Evolutionary conservation across 64 coral and sea anemone genomes (phyloP), one percentile per base, ranked within the genome.

Genomic region (Catalaphyllia jardinei): DNA sequence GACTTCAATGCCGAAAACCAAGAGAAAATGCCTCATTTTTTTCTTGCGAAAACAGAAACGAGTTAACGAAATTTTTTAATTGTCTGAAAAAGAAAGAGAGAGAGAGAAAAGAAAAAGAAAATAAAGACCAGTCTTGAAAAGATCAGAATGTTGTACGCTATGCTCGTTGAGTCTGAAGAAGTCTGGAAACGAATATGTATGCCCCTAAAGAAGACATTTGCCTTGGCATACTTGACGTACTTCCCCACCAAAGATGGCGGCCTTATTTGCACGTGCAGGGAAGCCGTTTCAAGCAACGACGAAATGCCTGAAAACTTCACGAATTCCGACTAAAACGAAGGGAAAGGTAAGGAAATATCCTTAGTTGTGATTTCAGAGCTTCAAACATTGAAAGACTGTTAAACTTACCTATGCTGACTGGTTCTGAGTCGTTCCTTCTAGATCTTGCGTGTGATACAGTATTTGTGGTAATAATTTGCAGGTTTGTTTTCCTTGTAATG

Each of bases 211-310:
- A 46, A 20, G 49, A 76, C 87, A 88, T 77, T 77, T 61, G 16
- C 73, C 67, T 22, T 54, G 8, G 65, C 82, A 24, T 51, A 79
- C 82, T 76, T 86, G 74, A 83, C 31, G 82, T 25, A 15, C 20
- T 55, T 8, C 31, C 15, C 16, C 60, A 71, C 33, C 4, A 29
- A 96, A 96, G 73, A 96, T 92, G 94, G 94, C 94, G 74, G 90
- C 90, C 38, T 28, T 96, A 15, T 89, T 81, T 49, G 61, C 80
- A 87, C 67, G 90, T 86, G 91, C 62, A 11, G 86, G 20, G 14
- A 22, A 33, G 0, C 57, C 86, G 29, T 30, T 91, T 74, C 55
- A 65, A 20, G 75, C 33, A 61, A 84, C 72, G 74, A n/a, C 31
- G 39, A 19, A 22, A 6, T 75, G 52, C 39, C 46, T 74, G 18